Evolutionary conservation across 1,140 invertebrate species (phyloP).

Genomic region (Tetragnatha versicolor): DNA sequence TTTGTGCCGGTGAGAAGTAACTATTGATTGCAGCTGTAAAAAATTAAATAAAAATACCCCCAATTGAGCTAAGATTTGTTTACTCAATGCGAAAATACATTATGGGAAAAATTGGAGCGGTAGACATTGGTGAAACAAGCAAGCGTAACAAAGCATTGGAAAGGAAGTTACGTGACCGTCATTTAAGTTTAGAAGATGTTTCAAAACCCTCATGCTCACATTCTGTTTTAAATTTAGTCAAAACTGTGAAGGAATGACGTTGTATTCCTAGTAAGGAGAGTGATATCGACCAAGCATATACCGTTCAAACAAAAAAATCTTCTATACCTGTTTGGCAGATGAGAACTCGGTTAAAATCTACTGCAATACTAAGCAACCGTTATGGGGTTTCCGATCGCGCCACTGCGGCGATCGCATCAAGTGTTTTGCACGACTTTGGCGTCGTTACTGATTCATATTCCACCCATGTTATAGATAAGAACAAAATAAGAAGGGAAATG

Average conservation of each 20-base stretch:
- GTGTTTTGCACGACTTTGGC: not conserved
- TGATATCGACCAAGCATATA: not conserved
- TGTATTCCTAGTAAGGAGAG: not conserved
- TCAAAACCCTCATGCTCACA: not conserved
- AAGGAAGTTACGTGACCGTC: no score
- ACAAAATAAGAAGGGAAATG: not conserved
- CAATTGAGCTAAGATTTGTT: not conserved
- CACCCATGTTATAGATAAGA: not conserved
- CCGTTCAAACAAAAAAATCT: conserved; percentile 6
- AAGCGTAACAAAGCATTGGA: not conserved
- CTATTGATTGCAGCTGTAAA: not conserved
- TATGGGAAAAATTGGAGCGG: not conserved
- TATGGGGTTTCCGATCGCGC: conserved; percentile 1
- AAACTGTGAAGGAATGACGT: not conserved
- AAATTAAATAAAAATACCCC: not conserved
- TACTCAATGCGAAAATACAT: no score
- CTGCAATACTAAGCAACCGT: conserved; percentile 7
- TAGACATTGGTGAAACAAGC: not conserved
- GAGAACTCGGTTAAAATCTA: not conserved
- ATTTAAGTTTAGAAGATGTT: no score
- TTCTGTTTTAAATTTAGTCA: not conserved
- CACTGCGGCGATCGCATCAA: conserved; percentile 2
- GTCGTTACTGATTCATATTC: not conserved
- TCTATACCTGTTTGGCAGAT: not conserved
- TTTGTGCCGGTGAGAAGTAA: no score